Conservation (phyloP, 2,797 vertebrate genomes). For the Chaetophractus vellerosus region DNA sequence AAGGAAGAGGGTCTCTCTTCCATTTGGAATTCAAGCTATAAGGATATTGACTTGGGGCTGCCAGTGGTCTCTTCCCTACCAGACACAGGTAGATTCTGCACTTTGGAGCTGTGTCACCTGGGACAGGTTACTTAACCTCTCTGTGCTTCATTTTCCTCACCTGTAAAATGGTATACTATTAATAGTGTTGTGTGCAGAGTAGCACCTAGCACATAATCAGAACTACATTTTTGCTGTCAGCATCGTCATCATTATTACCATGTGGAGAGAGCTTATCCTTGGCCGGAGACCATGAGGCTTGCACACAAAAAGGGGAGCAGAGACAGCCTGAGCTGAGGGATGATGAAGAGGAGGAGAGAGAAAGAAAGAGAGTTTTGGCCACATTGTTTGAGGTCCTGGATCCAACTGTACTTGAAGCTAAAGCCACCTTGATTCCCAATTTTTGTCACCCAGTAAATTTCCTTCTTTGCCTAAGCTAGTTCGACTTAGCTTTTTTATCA, state of each 20-base stretch:
- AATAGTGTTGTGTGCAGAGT: background rate
- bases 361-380: background rate
- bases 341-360: background rate
- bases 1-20: background rate
- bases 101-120: background rate
- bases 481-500: background rate
- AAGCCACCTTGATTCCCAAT: background rate
- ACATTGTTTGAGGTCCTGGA: background rate
- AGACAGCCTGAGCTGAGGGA: background rate
- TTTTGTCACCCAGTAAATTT: background rate
- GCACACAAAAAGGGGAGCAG: background rate
- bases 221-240: background rate
- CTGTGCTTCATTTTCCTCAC: background rate
- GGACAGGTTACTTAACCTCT: background rate
- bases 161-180: background rate
- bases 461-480: background rate
- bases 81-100: too few species aligned
- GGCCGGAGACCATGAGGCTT: background rate
- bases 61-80: background rate
- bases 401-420: background rate
- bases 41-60: background rate
- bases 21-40: background rate
- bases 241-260: background rate
- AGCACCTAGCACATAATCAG: background rate
- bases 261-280: background rate